phyloP scores from a whole-genome alignment of 2,113 vertebrate genomes.

The Chloroceryle aenea region DNA sequence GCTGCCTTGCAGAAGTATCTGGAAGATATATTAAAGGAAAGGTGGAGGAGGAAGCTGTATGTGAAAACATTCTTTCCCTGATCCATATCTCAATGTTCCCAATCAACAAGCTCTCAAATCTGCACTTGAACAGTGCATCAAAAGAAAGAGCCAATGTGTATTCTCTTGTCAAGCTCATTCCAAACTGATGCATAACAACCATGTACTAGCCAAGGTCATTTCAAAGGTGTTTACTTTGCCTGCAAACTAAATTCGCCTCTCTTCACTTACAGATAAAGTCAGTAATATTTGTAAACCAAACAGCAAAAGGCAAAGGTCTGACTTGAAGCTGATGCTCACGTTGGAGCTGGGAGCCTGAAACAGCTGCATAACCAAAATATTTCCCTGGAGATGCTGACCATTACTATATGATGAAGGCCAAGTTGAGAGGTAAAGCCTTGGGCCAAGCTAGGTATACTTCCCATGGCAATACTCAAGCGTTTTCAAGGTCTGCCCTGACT shows the following conservation, averaged over 20 bases:
- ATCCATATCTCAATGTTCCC: slow-evolving; percentile 53
- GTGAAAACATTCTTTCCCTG: slow-evolving; percentile 41
- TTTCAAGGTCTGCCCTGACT: background rate
- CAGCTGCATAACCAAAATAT: background rate
- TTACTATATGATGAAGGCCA: background rate
- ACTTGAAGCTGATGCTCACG: background rate
- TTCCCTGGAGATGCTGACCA: background rate
- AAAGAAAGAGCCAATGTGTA: slow-evolving; percentile 27
- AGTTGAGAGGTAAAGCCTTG: background rate
- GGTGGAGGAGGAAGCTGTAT: slow-evolving; percentile 2
- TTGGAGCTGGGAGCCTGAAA: background rate
- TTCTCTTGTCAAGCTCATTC: slow-evolving; percentile 38
- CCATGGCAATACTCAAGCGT: background rate
- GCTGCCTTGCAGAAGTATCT: background rate
- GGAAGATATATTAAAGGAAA: background rate
- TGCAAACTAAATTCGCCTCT: slow-evolving; percentile 53
- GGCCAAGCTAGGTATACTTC: background rate
- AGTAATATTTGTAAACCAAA: slow-evolving; percentile 36
- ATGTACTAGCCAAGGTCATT: slow-evolving; percentile 48
- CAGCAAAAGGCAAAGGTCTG: background rate
- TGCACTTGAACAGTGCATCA: slow-evolving; percentile 44
- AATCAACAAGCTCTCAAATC: slow-evolving; percentile 50
- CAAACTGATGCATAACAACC: slow-evolving; percentile 31
- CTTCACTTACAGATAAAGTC: slow-evolving; percentile 36
- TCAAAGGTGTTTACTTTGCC: slow-evolving; percentile 62